These are phyloP conservation scores for Smithornis capensis DNA, from an alignment of 2,113 vertebrate genomes.

Conservation along the genomic window DNA sequence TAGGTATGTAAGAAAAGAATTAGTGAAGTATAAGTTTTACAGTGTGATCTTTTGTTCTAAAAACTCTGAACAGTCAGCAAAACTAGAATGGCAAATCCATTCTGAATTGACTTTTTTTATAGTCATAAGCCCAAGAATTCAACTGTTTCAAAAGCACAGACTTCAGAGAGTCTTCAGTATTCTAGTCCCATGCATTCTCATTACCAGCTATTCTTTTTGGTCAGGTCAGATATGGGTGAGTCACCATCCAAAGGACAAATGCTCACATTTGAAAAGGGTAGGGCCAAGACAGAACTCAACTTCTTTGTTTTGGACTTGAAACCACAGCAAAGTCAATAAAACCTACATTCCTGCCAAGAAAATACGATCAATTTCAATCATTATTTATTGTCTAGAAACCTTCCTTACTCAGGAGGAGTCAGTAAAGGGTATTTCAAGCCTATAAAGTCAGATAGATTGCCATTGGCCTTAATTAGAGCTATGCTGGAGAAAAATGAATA, in stretches of 20 bases:
- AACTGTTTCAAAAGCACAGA: background rate
- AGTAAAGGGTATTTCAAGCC: background rate
- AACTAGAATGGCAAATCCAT: background rate
- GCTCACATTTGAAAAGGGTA: background rate
- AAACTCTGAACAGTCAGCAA: background rate
- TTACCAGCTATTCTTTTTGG: background rate
- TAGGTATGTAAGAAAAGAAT: background rate
- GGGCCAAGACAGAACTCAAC: background rate
- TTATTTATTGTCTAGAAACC: background rate
- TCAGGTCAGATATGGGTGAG: accelerated
- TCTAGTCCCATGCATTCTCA: background rate
- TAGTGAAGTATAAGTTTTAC: background rate
- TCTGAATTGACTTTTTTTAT: background rate
- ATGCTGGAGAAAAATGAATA: background rate
- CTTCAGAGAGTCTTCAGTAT: background rate
- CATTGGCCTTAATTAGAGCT: background rate
- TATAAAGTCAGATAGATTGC: background rate
- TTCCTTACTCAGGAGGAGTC: background rate
- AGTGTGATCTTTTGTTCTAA: background rate
- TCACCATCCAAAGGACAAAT: background rate
- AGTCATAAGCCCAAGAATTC: background rate
- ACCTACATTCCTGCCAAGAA: background rate
- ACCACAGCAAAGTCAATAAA: background rate
- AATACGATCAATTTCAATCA: background rate
- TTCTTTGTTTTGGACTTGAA: background rate